Evolutionary conservation across 2,888 invertebrate genomes (phyloP).

Genomic region (Coleophora flavipennella): DNA sequence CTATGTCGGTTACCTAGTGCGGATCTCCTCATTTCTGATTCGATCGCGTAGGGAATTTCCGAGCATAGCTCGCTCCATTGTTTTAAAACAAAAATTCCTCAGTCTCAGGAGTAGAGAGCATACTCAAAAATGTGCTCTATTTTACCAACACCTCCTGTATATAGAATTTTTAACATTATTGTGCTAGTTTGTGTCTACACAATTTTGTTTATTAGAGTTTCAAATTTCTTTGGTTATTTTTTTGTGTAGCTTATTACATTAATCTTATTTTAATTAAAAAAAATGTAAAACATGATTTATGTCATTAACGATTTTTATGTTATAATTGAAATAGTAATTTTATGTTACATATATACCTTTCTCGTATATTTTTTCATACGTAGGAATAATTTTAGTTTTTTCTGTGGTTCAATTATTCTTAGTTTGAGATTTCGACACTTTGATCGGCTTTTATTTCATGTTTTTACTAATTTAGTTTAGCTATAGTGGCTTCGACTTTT

Average conservation of each 20-base stretch:
- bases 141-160: too few species aligned
- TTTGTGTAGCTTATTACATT: not conserved
- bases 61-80: too few species aligned
- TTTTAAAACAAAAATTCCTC: too few species aligned
- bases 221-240: not conserved
- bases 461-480: slow-evolving; percentile 8
- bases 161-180: not conserved
- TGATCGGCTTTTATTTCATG: slow-evolving; percentile 8
- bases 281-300: too few species aligned
- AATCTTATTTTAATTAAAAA: too few species aligned
- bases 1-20: too few species aligned
- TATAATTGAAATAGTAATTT: too few species aligned
- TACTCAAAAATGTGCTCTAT: too few species aligned
- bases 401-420: slow-evolving; percentile 2
- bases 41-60: too few species aligned
- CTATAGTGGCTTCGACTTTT: slow-evolving; percentile 1
- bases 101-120: too few species aligned
- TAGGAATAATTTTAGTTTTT: slow-evolving; percentile 11
- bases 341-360: not conserved
- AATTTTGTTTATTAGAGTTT: slow-evolving; percentile 1
- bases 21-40: too few species aligned
- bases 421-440: slow-evolving; percentile 4
- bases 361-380: slow-evolving; percentile 8
- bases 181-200: not conserved
- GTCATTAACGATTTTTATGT: too few species aligned